Percentiles rank a stretch among this genome's conserved stretches.
Conservation (phyloP, 2,888 invertebrate species). For the Scotopteryx bipunctaria region DNA sequence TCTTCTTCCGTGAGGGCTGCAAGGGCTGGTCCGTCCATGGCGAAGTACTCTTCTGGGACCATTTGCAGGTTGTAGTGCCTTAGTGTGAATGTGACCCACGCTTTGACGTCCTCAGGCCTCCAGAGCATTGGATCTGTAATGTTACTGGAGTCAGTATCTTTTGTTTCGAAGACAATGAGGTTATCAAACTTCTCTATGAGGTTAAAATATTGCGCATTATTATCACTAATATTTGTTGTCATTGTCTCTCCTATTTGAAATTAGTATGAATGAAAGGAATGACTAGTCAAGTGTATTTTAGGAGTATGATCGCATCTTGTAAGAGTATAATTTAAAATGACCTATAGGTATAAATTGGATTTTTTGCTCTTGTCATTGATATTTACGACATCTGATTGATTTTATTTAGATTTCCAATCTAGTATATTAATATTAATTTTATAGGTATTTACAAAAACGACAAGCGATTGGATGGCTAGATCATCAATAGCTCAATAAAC, state of each 20-base stretch:
- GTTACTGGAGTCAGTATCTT: conserved; percentile 10
- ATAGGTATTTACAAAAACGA: conserved; percentile 26
- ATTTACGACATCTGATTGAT: conserved; percentile 3
- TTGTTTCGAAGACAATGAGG: conserved; percentile 13
- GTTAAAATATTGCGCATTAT: conserved; percentile 11
- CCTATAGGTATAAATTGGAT: no score
- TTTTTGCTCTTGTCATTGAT: conserved; percentile 1
- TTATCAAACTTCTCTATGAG: conserved; percentile 9
- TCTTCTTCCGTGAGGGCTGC: conserved; percentile 92
- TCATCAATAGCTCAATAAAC: conserved; percentile 51
- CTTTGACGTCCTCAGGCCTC: conserved; percentile 92
- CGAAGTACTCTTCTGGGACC: conserved; percentile 89
- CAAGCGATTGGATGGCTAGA: conserved; percentile 43
- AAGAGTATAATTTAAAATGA: not conserved
- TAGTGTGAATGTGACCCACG: conserved; percentile 95
- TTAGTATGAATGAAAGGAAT: not conserved
- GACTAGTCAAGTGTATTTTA: not conserved
- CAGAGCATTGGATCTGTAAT: conserved; percentile 93
- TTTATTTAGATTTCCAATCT: not conserved
- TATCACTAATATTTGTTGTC: not conserved
- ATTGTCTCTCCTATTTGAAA: not conserved
- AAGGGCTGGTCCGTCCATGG: conserved; percentile 90
- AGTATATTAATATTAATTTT: conserved; percentile 11
- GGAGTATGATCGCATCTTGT: not conserved
- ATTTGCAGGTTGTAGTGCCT: conserved; percentile 90